Evolutionary conservation across 2,113 vertebrate species (phyloP).

Genomic region (Tachycineta bicolor): DNA sequence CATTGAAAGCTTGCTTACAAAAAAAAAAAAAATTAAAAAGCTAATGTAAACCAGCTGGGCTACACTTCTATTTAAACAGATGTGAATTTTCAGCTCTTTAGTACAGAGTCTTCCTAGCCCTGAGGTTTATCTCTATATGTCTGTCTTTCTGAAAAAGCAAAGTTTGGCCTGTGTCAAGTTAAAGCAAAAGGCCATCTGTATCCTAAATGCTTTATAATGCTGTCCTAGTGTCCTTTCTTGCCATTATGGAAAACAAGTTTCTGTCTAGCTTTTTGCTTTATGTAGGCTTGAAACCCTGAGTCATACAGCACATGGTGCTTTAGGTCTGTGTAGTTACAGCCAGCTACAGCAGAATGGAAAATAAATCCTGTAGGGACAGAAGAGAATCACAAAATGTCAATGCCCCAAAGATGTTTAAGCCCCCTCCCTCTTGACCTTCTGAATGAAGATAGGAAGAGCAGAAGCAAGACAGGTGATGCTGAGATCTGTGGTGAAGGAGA

Average conservation of each 20-base stretch:
- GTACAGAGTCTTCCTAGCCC: neutral
- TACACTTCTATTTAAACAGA: no score
- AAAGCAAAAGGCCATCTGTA: neutral
- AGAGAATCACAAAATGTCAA: neutral
- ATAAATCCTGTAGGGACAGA: neutral
- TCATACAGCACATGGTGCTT: neutral
- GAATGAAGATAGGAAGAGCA: neutral
- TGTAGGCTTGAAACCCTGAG: neutral
- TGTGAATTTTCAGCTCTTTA: neutral
- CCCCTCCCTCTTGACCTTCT: neutral
- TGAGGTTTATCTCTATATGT: neutral
- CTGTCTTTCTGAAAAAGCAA: neutral
- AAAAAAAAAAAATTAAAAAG: neutral
- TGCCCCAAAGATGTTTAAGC: neutral
- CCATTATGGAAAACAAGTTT: neutral
- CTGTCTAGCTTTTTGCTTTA: neutral
- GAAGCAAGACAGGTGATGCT: neutral
- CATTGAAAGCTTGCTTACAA: neutral
- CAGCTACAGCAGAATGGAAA: neutral
- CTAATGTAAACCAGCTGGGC: no score
- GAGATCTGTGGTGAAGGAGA: neutral
- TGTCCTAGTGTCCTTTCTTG: neutral
- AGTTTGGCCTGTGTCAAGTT: neutral
- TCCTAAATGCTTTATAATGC: neutral
- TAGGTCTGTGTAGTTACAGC: neutral